Conservation (phyloP, 2,888 invertebrate genomes). For the Trachelus tabidus region DNA sequence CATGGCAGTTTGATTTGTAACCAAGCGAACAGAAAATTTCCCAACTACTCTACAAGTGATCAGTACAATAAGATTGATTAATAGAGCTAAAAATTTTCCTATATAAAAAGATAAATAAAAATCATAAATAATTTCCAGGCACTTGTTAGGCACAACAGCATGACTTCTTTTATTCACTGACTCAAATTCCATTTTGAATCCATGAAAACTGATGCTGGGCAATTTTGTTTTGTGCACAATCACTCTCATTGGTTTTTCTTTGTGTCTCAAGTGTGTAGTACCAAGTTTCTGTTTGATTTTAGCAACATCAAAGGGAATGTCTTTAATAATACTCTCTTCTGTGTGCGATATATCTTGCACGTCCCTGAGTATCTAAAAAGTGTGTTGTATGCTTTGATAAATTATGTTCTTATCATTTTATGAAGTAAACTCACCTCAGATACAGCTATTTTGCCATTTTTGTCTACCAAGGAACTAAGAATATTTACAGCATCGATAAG, state of each 20-base stretch:
- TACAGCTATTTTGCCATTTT: slow-evolving; percentile 34
- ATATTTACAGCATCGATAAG: slow-evolving; percentile 36
- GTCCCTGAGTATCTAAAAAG: slow-evolving; percentile 31
- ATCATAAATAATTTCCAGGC: not conserved
- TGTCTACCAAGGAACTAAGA: slow-evolving; percentile 33
- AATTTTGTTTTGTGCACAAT: slow-evolving; percentile 37
- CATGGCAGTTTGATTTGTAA: slow-evolving; percentile 34
- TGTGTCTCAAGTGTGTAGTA: slow-evolving; percentile 32
- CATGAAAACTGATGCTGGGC: slow-evolving; percentile 36
- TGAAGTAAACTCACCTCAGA: slow-evolving; percentile 26
- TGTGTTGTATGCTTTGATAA: not conserved
- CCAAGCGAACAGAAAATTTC: slow-evolving; percentile 38
- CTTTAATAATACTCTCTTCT: slow-evolving; percentile 29
- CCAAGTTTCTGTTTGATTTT: slow-evolving; percentile 31
- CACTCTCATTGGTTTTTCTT: slow-evolving; percentile 34
- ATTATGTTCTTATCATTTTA: slow-evolving; percentile 4
- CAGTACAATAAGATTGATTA: not conserved
- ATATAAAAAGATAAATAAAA: not conserved
- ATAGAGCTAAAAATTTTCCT: not conserved
- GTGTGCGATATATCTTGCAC: slow-evolving; percentile 24
- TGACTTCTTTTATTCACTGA: slow-evolving; percentile 20
- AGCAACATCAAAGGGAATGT: slow-evolving; percentile 24
- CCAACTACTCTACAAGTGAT: slow-evolving; percentile 30
- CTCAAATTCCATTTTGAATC: slow-evolving; percentile 29
- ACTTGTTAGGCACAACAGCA: slow-evolving; percentile 27